Conservation (phyloP, 2,888 invertebrate genomes). For the Cataglyphis livida region DNA sequence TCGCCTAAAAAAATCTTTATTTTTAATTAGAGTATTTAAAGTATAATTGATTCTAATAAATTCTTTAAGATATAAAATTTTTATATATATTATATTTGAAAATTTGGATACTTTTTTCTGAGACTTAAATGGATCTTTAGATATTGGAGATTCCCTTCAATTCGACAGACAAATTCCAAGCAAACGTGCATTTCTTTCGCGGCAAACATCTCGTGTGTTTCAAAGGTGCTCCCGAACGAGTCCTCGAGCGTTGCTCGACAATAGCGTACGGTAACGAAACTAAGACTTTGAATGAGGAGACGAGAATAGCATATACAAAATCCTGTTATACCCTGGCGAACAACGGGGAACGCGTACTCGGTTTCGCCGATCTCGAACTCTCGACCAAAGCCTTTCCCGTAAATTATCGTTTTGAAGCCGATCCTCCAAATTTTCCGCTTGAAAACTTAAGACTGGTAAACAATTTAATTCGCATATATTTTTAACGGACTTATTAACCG, state of each 20-base stretch:
- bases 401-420: slow-evolving; percentile 86
- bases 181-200: slow-evolving; percentile 78
- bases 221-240: slow-evolving; percentile 99
- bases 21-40: not conserved
- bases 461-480: slow-evolving; percentile 19
- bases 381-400: slow-evolving; percentile 86
- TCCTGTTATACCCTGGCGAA: slow-evolving; percentile 77
- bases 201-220: slow-evolving; percentile 88
- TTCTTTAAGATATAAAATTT: not conserved
- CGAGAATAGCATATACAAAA: slow-evolving; percentile 95
- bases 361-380: slow-evolving; percentile 88
- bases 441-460: slow-evolving; percentile 86
- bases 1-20: not conserved
- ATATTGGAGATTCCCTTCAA: slow-evolving; percentile 89
- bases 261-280: slow-evolving; percentile 95
- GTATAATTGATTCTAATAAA: not conserved
- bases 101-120: too few species aligned
- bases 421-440: slow-evolving; percentile 87
- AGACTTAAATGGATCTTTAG: slow-evolving; percentile 72
- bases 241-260: slow-evolving; percentile 98
- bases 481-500: not conserved
- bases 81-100: not conserved
- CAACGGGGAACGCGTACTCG: slow-evolving; percentile 81
- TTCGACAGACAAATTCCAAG: slow-evolving; percentile 89
- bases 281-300: slow-evolving; percentile 86